Conservation (phyloP, 2,888 invertebrate genomes). For the Syritta pipiens region DNA sequence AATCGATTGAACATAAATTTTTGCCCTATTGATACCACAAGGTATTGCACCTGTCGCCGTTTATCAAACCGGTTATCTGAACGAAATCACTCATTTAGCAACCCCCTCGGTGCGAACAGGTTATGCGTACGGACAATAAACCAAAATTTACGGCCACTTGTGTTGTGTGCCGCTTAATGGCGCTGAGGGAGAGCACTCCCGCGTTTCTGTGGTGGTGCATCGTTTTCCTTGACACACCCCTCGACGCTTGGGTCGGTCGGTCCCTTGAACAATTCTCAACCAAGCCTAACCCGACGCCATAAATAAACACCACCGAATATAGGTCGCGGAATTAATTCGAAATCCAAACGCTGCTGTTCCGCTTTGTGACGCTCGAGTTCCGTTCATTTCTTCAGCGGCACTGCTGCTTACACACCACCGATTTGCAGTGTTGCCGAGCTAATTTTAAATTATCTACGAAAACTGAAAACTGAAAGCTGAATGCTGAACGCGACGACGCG, state of each 20-base stretch:
- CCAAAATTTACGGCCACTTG: constrained; percentile 47
- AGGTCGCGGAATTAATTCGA: constrained; percentile 51
- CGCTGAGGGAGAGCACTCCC: constrained; percentile 3
- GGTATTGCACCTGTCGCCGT: constrained; percentile 45
- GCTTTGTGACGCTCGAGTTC: constrained; percentile 39
- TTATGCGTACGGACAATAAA: constrained; percentile 32
- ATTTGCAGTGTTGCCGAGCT: constrained; percentile 54
- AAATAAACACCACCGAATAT: constrained; percentile 49
- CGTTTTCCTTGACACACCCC: too few species aligned
- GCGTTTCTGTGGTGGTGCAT: too few species aligned
- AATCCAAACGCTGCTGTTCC: constrained; percentile 48
- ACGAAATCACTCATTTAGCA: constrained; percentile 18
- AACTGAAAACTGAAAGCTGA: too few species aligned
- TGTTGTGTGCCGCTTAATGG: constrained; percentile 25
- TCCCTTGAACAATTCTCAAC: constrained; percentile 15
- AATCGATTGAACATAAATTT: constrained; percentile 25
- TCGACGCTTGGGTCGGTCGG: too few species aligned
- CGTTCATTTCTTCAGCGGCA: constrained; percentile 18
- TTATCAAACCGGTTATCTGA: constrained; percentile 29
- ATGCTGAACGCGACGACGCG: too few species aligned
- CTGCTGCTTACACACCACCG: constrained; percentile 6
- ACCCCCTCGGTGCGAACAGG: constrained; percentile 17
- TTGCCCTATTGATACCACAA: constrained; percentile 29
- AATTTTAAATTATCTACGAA: constrained; percentile 67
- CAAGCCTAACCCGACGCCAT: constrained; percentile 46